A percentile compares a stretch with the other conserved stretches of the same genome.
These are phyloP conservation scores for Drosophila nigrodunni DNA, from an alignment of 1,140 invertebrate species.

Conservation along the genomic window DNA sequence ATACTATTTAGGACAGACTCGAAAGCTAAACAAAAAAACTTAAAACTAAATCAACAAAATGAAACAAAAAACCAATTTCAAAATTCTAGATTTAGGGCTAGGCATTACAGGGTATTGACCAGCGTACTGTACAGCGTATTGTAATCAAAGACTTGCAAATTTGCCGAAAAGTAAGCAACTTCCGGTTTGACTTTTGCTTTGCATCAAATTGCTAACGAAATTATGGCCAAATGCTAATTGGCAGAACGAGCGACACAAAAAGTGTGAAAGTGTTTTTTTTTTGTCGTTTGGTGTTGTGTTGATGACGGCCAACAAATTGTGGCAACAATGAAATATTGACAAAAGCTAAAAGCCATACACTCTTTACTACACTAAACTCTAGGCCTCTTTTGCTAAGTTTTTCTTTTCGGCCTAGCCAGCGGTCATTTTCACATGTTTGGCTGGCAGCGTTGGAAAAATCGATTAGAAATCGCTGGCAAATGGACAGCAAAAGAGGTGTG, in stretches of 20 bases:
- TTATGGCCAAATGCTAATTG: constrained; percentile 73
- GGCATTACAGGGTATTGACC: constrained; percentile 13
- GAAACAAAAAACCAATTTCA: constrained; percentile 12
- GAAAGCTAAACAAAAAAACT: neutral
- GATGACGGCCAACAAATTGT: constrained; percentile 36
- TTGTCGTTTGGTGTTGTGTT: neutral
- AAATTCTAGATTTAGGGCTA: constrained; percentile 45
- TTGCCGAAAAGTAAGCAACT: constrained; percentile 64
- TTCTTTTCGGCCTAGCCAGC: constrained; percentile 28
- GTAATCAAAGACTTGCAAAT: constrained; percentile 75
- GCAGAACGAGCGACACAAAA: constrained; percentile 61
- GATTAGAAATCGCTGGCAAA: constrained; percentile 81
- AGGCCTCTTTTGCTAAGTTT: constrained; percentile 11
- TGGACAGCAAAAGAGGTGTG: constrained; percentile 78
- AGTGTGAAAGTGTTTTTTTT: constrained; percentile 63
- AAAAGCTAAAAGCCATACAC: constrained; percentile 14
- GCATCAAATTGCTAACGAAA: constrained; percentile 45
- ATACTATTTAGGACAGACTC: constrained; percentile 56
- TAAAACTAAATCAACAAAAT: constrained; percentile 39
- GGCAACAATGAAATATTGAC: constrained; percentile 72
- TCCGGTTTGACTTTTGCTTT: constrained; percentile 52
- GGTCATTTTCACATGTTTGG: constrained; percentile 58
- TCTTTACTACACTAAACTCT: constrained; percentile 5
- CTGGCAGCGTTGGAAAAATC: constrained; percentile 69
- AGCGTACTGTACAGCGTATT: constrained; percentile 6